A percentile compares a stretch with the other conserved stretches of the same genome.
Conservation (phyloP, 2,797 vertebrate genomes). For the Trematomus bernacchii region DNA sequence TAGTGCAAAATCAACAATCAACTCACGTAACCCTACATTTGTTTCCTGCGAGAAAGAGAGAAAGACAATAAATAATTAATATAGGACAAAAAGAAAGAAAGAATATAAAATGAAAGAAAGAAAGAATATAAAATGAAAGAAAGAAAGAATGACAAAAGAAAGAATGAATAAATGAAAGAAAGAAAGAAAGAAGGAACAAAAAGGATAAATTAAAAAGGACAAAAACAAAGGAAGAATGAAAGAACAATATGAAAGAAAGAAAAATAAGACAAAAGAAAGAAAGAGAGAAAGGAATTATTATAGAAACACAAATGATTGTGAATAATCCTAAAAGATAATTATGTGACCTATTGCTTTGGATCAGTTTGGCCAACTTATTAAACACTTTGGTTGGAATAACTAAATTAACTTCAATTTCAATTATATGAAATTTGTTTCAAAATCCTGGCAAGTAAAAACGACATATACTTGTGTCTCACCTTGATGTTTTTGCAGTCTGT, state of each 20-base stretch:
- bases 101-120: no score
- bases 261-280: not conserved
- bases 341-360: not conserved
- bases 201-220: no score
- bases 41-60: no score
- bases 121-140: no score
- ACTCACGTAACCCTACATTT: slow-evolving; percentile 70
- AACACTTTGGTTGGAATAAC: slow-evolving; percentile 2
- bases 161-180: no score
- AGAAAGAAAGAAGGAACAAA: no score
- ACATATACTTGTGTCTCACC: not conserved
- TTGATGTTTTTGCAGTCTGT: not conserved
- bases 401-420: not conserved
- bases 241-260: no score
- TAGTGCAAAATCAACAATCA: slow-evolving; percentile 85
- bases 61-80: no score
- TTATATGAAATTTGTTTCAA: not conserved
- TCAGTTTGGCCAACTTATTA: not conserved
- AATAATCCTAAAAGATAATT: not conserved
- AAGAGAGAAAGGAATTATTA: not conserved
- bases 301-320: not conserved
- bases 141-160: no score
- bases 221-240: no score
- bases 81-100: no score
- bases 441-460: not conserved